Conservation (phyloP, 1,140 invertebrate genomes). For the Popillia japonica region DNA sequence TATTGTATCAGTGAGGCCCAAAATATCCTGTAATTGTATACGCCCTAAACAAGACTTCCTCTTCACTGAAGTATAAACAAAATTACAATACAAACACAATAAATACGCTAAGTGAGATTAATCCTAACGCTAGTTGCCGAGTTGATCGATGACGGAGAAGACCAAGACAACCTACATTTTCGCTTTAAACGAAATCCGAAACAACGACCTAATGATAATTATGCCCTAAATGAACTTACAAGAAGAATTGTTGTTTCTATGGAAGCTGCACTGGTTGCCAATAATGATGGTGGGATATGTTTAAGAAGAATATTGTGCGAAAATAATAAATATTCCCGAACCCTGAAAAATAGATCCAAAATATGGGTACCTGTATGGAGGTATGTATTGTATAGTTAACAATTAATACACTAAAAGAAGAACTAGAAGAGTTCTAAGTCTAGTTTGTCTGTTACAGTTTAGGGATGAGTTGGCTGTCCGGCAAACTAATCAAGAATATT, state of each 20-base stretch:
- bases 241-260: conserved; percentile 65
- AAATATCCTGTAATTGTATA: neutral
- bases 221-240: conserved; percentile 64
- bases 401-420: too few relatives aligned
- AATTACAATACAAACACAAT: too few relatives aligned
- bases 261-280: conserved; percentile 63
- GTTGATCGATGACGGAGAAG: neutral
- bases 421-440: too few relatives aligned
- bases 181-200: conserved; percentile 45
- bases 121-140: conserved; percentile 7
- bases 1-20: neutral
- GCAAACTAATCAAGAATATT: conserved; percentile 57
- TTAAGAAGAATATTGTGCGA: conserved; percentile 70
- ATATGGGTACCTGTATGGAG: conserved; percentile 76
- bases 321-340: conserved; percentile 69
- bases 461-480: conserved; percentile 69
- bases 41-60: neutral
- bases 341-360: conserved; percentile 62
- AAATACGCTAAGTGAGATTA: neutral
- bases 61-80: too few relatives aligned
- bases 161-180: conserved; percentile 19
- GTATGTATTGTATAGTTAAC: too few relatives aligned
- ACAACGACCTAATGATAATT: conserved; percentile 49
- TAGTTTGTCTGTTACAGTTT: conserved; percentile 60
- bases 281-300: conserved; percentile 64